These are phyloP conservation scores for Netelia melanura DNA, from an alignment of 2,888 invertebrate species.

Conservation along the genomic window DNA sequence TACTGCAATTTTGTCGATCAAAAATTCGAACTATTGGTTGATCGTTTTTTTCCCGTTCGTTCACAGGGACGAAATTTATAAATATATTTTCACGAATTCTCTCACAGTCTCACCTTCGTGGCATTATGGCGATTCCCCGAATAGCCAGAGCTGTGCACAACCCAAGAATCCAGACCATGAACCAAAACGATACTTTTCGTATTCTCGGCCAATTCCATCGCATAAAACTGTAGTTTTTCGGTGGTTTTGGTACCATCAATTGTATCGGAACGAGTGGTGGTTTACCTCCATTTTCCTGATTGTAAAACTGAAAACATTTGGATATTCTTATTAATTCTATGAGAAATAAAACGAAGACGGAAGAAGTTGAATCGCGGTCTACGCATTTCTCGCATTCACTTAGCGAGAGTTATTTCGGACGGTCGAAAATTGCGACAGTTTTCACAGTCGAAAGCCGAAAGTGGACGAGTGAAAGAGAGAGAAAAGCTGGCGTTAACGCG, in stretches of 20 bases:
- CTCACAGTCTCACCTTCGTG: conserved; percentile 86
- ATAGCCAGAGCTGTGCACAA: conserved; percentile 91
- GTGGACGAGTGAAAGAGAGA: background rate
- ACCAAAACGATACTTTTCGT: conserved; percentile 90
- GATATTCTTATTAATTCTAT: background rate
- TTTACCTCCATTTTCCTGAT: conserved; percentile 85
- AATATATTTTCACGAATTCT: conserved; percentile 79
- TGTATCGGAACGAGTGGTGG: conserved; percentile 84
- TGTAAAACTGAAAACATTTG: conserved; percentile 79
- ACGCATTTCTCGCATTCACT: background rate
- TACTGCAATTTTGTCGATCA: background rate
- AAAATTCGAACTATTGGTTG: background rate
- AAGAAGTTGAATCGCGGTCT: background rate
- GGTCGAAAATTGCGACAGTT: conserved; percentile 37
- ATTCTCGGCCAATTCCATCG: conserved; percentile 94
- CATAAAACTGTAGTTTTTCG: conserved; percentile 87
- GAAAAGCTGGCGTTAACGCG: background rate
- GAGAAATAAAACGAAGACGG: background rate
- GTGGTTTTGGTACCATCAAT: conserved; percentile 83
- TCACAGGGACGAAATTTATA: conserved; percentile 9
- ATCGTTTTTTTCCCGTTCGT: conserved; percentile 81
- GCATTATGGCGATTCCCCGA: conserved; percentile 90
- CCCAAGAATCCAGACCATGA: conserved; percentile 90
- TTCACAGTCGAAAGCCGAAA: background rate
- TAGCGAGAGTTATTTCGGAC: conserved; percentile 28